These are phyloP conservation scores for Thamnophis sirtalis DNA, from an alignment of 2,113 vertebrate genomes.

Conservation along the genomic window DNA sequence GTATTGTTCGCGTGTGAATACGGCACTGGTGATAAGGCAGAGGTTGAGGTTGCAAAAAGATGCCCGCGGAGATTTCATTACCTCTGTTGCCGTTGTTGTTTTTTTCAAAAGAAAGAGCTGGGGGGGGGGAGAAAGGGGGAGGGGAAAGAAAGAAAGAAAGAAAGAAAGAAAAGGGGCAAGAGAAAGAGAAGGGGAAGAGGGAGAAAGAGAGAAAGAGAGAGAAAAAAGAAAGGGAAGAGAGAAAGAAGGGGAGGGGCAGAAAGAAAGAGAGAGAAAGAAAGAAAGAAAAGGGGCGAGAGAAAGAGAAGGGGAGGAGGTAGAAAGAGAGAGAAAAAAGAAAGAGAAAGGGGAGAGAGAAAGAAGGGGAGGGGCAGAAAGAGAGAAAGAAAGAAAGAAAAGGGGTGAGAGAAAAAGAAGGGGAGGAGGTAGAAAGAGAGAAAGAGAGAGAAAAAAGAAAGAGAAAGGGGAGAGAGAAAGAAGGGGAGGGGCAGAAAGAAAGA, in stretches of 20 bases:
- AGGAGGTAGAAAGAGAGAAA: too few species aligned
- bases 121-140: accelerated
- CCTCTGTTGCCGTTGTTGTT: not conserved
- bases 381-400: too few species aligned
- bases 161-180: too few species aligned
- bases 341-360: too few species aligned
- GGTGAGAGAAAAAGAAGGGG: too few species aligned
- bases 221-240: accelerated
- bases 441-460: too few species aligned
- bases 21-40: not conserved
- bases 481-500: too few species aligned
- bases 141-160: too few species aligned
- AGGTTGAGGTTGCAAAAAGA: not conserved
- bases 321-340: accelerated
- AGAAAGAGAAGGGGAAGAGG: accelerated
- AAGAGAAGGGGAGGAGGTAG: accelerated
- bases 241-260: accelerated
- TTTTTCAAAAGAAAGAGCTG: not conserved
- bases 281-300: accelerated
- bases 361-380: too few species aligned
- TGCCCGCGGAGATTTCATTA: not conserved
- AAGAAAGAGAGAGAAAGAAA: too few species aligned
- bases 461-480: too few species aligned
- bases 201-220: too few species aligned
- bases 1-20: not conserved